Conservation (phyloP, 2,113 vertebrate genomes). For the Microcebus murinus region DNA sequence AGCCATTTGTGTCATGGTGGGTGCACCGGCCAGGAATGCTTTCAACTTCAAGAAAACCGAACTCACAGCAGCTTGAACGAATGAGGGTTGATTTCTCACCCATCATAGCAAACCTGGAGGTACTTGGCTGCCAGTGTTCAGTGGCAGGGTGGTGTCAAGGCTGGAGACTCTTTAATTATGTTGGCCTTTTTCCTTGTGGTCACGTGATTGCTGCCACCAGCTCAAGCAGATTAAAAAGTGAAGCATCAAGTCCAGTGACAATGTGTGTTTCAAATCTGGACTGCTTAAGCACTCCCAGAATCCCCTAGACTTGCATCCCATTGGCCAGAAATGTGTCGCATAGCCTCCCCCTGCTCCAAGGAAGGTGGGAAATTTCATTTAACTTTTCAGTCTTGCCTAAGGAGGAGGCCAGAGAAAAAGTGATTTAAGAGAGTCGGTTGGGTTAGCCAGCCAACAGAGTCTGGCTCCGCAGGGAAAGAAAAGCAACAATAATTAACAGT, state of each 20-base stretch:
- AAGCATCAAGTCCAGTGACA: neutral
- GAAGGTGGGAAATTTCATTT: neutral
- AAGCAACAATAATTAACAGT: slow-evolving; percentile 2
- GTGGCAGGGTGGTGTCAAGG: neutral
- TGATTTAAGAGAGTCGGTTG: neutral
- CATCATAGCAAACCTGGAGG: neutral
- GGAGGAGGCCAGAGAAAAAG: neutral
- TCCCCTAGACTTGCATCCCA: neutral
- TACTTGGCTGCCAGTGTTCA: neutral
- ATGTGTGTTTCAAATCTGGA: neutral
- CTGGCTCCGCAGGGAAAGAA: neutral
- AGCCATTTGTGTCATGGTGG: neutral
- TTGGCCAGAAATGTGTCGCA: neutral
- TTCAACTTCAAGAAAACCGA: neutral
- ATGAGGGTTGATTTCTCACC: neutral
- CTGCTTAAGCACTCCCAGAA: neutral
- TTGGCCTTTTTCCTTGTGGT: neutral
- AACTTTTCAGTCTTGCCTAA: neutral
- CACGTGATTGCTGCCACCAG: neutral
- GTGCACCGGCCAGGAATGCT: neutral
- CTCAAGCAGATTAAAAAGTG: neutral
- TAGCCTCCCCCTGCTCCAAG: neutral
- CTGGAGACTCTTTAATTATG: neutral
- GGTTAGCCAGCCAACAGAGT: neutral
- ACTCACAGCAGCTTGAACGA: neutral